Evolutionary conservation across 2,888 invertebrate genomes (phyloP).

Genomic region (Cordilura impudica): DNA sequence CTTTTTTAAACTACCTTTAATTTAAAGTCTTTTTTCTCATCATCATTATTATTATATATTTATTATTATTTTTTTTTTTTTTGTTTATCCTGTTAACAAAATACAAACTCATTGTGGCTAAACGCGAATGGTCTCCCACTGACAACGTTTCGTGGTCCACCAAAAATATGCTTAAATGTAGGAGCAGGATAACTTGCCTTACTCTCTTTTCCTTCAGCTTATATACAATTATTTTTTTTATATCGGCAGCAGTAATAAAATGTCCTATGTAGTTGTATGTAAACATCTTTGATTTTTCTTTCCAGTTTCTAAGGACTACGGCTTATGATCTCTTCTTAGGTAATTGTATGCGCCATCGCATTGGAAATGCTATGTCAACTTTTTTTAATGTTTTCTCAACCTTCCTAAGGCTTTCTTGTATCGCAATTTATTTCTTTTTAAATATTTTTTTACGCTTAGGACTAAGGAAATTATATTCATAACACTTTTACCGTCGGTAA

Average conservation of each 20-base stretch:
- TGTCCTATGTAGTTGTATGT: background rate
- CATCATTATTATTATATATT: conserved; percentile 4
- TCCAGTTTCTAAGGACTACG: conserved; percentile 41
- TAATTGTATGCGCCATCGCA: conserved; percentile 59
- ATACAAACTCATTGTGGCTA: conserved; percentile 66
- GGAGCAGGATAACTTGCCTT: conserved; percentile 26
- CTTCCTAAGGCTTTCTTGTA: background rate
- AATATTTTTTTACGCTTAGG: conserved; percentile 8
- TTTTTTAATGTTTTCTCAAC: background rate
- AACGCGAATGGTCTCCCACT: conserved; percentile 68
- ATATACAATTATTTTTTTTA: background rate
- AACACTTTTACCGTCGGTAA: conserved; percentile 22
- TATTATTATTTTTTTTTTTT: conserved; percentile 6
- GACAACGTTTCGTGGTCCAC: conserved; percentile 68
- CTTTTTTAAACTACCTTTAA: background rate
- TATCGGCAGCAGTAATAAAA: too few species aligned
- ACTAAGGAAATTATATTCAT: background rate
- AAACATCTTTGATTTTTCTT: conserved; percentile 34
- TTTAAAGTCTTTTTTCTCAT: background rate
- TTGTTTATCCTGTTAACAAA: conserved; percentile 56
- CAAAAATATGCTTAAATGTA: conserved; percentile 64
- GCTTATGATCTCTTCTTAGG: background rate
- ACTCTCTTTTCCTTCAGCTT: too few species aligned
- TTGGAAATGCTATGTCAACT: conserved; percentile 37
- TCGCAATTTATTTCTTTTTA: background rate